A percentile compares a stretch with the other conserved stretches of the same genome.
These are phyloP conservation scores for Lithophane socia DNA, from an alignment of 2,888 invertebrate genomes.

Conservation along the genomic window DNA sequence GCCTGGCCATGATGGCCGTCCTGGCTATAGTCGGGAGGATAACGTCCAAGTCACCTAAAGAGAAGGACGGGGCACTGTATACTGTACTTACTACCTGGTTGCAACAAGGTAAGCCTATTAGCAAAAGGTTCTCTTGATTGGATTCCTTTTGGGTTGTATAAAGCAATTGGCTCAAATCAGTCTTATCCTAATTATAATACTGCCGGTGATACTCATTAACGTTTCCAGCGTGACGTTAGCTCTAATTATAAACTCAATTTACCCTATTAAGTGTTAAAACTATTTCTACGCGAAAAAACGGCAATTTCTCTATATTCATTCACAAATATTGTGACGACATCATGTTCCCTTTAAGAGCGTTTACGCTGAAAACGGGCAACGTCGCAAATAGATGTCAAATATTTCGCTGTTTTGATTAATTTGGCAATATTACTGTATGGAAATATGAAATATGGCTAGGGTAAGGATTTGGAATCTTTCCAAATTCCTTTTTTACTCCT, in stretches of 20 bases:
- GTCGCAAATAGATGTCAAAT: no score
- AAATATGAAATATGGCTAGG: no score
- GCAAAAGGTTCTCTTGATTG: neutral
- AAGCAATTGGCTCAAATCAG: neutral
- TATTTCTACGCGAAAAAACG: no score
- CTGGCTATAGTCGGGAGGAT: conserved; percentile 76
- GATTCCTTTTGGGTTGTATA: neutral
- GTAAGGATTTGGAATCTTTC: no score
- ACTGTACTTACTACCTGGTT: conserved; percentile 82
- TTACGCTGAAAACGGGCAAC: no score
- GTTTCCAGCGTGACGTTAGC: neutral
- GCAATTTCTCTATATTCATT: no score
- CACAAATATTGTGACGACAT: no score
- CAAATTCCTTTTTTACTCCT: no score
- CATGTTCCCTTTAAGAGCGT: no score
- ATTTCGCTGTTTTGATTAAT: no score
- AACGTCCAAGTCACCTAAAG: conserved; percentile 73
- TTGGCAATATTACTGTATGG: no score
- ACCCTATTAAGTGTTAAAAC: no score
- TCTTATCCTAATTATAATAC: neutral
- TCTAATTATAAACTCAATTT: neutral
- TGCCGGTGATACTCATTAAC: neutral
- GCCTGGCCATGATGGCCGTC: conserved; percentile 72
- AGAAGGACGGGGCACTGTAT: conserved; percentile 80
- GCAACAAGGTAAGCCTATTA: conserved; percentile 84